phyloP scores from a whole-genome alignment of 2,888 invertebrate genomes.

The Scrobipalpa costella region DNA sequence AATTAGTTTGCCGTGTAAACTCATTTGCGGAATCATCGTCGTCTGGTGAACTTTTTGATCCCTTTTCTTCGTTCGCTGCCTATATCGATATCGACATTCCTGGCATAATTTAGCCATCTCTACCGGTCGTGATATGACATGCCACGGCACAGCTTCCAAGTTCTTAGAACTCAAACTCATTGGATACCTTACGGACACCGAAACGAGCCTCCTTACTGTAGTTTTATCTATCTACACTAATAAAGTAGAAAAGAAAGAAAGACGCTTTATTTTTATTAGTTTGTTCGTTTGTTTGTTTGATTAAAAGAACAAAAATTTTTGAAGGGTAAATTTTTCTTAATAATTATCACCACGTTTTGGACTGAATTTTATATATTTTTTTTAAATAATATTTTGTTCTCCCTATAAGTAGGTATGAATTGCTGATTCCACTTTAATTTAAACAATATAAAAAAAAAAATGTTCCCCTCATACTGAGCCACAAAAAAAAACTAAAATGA shows the following conservation, averaged over 20 bases:
- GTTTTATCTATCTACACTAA: slow-evolving; percentile 37
- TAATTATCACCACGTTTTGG: no score
- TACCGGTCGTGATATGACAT: slow-evolving; percentile 77
- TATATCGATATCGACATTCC: slow-evolving; percentile 41
- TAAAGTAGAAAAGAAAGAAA: background rate
- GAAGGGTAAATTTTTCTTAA: no score
- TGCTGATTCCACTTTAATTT: no score
- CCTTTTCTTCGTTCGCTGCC: background rate
- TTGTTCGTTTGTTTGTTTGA: background rate
- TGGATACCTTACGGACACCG: slow-evolving; percentile 73
- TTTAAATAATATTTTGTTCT: no score
- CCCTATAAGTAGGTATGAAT: no score
- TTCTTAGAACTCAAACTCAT: slow-evolving; percentile 68
- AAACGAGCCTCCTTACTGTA: slow-evolving; percentile 43
- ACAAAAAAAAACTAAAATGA: no score
- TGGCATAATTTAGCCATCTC: slow-evolving; percentile 48
- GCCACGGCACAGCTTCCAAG: slow-evolving; percentile 32
- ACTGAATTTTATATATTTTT: no score
- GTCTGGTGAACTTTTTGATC: background rate
- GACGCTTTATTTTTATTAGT: background rate
- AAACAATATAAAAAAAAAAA: no score
- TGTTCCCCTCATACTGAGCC: no score
- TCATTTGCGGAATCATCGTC: slow-evolving; percentile 3
- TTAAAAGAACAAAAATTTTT: no score
- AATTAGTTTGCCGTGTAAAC: background rate